Evolutionary conservation across 2,888 invertebrate species (phyloP).

Genomic region (Meganola albula): DNA sequence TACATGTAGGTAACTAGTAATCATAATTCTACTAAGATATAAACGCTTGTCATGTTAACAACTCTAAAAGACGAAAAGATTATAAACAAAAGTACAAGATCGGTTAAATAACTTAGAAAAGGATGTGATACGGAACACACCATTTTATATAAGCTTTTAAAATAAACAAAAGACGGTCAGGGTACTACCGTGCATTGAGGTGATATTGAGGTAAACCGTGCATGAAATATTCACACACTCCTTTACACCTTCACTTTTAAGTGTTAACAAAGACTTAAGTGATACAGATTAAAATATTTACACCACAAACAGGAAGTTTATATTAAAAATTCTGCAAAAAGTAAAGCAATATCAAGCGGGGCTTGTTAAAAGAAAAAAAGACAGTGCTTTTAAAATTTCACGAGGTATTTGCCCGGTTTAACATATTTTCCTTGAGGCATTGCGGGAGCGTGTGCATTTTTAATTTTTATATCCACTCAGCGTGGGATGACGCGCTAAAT

Average conservation of each 20-base stretch:
- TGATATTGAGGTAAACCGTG: not conserved
- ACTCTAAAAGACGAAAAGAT: too few relatives aligned
- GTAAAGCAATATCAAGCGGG: conserved; percentile 23
- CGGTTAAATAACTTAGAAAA: too few relatives aligned
- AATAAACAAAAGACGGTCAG: too few relatives aligned
- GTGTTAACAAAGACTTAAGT: conserved; percentile 5
- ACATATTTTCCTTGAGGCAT: conserved; percentile 68
- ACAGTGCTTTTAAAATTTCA: conserved; percentile 48
- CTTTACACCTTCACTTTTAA: too few relatives aligned
- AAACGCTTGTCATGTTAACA: too few relatives aligned
- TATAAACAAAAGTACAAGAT: too few relatives aligned
- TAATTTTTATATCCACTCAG: conserved; percentile 65
- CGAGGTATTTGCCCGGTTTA: conserved; percentile 39
- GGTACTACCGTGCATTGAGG: not conserved
- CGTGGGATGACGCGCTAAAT: conserved; percentile 64
- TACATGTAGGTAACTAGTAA: too few relatives aligned
- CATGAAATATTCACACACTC: too few relatives aligned
- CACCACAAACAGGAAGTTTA: conserved; percentile 10
- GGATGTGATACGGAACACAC: too few relatives aligned
- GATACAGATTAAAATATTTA: conserved; percentile 16
- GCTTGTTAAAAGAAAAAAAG: conserved; percentile 31
- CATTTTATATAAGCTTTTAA: too few relatives aligned
- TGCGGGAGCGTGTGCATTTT: conserved; percentile 65
- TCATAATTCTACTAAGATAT: too few relatives aligned
- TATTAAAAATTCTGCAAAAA: conserved; percentile 18